Percentiles rank a stretch among this genome's conserved stretches.
Evolutionary conservation across 2,888 invertebrate genomes (phyloP).

Genomic region (Drosophila sordidula): DNA sequence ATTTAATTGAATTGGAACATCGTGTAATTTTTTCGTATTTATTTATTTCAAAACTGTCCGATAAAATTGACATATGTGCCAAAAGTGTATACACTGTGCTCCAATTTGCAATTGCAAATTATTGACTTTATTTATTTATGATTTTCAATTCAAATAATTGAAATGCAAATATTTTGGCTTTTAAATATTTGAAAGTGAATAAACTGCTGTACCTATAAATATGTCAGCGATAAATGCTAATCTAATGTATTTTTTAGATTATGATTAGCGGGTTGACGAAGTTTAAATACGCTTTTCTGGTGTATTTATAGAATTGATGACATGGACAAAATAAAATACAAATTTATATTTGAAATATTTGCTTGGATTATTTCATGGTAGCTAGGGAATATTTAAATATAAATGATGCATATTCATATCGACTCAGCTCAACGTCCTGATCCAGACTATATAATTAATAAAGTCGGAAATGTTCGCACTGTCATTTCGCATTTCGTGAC

Average conservation of each 20-base stretch:
- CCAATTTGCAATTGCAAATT: constrained; percentile 25
- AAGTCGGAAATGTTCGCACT: too few species aligned
- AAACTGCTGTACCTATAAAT: constrained; percentile 27
- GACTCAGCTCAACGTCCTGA: not conserved
- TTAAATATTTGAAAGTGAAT: constrained; percentile 37
- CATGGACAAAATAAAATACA: too few species aligned
- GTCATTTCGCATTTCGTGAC: not conserved
- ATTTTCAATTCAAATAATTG: constrained; percentile 32
- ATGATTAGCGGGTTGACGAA: not conserved
- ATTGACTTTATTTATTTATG: constrained; percentile 3
- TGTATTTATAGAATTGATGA: too few species aligned
- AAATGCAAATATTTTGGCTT: constrained; percentile 27
- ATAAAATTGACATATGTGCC: constrained; percentile 29
- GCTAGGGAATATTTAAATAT: not conserved
- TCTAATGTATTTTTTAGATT: constrained; percentile 21
- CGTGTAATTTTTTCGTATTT: not conserved
- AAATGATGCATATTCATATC: not conserved
- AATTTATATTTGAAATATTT: too few species aligned
- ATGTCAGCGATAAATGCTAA: constrained; percentile 7
- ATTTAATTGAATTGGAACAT: constrained; percentile 29
- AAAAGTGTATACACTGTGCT: constrained; percentile 5
- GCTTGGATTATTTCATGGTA: too few species aligned
- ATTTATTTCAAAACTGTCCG: constrained; percentile 1
- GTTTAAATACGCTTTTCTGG: not conserved
- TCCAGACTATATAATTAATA: not conserved